Percentiles rank a stretch among this genome's conserved stretches.
Conservation (phyloP, 2,113 vertebrate genomes). For the Cephalopterus ornatus region DNA sequence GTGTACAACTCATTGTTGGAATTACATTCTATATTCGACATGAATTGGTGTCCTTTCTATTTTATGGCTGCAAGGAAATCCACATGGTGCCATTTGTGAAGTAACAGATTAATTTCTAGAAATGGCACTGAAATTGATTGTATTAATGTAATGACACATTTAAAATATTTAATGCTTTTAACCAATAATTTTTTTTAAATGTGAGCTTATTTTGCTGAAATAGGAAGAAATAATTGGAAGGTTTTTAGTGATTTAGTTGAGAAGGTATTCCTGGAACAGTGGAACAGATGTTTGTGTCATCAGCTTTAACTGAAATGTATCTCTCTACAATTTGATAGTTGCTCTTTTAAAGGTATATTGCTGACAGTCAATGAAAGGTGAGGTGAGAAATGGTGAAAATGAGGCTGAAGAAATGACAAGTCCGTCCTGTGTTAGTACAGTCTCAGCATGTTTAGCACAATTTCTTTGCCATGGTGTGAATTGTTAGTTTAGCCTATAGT, state of each 20-base stretch:
- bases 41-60: background rate
- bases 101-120: background rate
- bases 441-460: background rate
- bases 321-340: background rate
- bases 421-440: background rate
- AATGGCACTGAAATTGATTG: background rate
- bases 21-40: background rate
- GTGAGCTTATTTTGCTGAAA: background rate
- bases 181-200: background rate
- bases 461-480: background rate
- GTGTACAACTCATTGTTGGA: background rate
- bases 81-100: background rate
- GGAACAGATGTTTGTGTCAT: background rate
- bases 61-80: background rate
- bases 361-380: background rate
- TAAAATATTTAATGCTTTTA: background rate
- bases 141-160: background rate
- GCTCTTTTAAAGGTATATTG: background rate
- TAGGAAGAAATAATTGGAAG: background rate
- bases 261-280: background rate
- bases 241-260: background rate
- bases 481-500: background rate
- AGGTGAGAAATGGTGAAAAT: background rate
- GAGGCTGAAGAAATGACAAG: background rate
- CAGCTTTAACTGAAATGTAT: background rate